Conservation (phyloP, 2,113 vertebrate species). For the cattle (Bos taurus) region ARS-UCD2.0 NC_037357.1:31173501-31174000, state of each 20-base stretch:
- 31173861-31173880: background rate
- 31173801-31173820: background rate
- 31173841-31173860: background rate
- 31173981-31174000: background rate
- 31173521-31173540: background rate
- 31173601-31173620: background rate
- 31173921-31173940: background rate
- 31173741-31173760: background rate
- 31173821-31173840: background rate
- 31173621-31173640: background rate
- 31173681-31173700: background rate
- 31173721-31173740: background rate
- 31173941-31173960: background rate
- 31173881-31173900: background rate
- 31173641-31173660: background rate
- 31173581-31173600: background rate
- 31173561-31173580: background rate
- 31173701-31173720: background rate
- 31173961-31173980: background rate
- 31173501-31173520: background rate
- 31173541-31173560: background rate
- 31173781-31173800: background rate
- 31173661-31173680: background rate
- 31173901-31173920: background rate
- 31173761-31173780: background rate